Conservation (phyloP, 2,797 vertebrate genomes). For the Tenualosa ilisha region DNA sequence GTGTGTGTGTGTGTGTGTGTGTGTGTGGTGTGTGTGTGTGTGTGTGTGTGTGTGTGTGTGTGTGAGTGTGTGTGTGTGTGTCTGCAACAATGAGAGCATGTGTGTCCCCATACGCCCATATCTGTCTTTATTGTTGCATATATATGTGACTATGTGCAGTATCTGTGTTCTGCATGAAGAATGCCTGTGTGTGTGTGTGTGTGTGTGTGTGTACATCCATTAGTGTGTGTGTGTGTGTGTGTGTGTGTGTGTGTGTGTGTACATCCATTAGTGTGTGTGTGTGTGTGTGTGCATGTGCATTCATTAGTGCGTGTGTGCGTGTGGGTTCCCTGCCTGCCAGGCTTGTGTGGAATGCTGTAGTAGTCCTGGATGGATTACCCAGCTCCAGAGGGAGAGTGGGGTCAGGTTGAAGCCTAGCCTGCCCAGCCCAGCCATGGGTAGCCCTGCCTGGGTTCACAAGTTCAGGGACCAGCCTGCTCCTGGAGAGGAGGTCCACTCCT, state of each 20-base stretch:
- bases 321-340: constrained; percentile 52
- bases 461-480: constrained; percentile 18
- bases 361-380: constrained; percentile 59
- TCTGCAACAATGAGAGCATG: constrained; percentile 22
- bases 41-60: constrained; percentile 28
- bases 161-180: too few relatives aligned
- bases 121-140: too few relatives aligned
- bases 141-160: too few relatives aligned
- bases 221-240: background rate
- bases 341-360: constrained; percentile 60
- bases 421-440: constrained; percentile 34
- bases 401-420: constrained; percentile 41
- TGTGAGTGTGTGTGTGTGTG: background rate
- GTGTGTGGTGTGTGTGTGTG: background rate
- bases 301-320: background rate
- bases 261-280: too few relatives aligned
- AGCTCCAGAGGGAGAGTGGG: constrained; percentile 42
- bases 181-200: constrained; percentile 22
- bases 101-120: too few relatives aligned
- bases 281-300: too few relatives aligned
- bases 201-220: background rate
- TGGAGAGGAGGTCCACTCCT: background rate
- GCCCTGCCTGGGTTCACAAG: constrained; percentile 31
- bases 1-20: background rate
- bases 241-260: background rate